These are phyloP conservation scores for Sycon ciliatum DNA, from an alignment of 37 sponge, comb jelly and placozoan genomes.

Conservation along the genomic window DNA sequence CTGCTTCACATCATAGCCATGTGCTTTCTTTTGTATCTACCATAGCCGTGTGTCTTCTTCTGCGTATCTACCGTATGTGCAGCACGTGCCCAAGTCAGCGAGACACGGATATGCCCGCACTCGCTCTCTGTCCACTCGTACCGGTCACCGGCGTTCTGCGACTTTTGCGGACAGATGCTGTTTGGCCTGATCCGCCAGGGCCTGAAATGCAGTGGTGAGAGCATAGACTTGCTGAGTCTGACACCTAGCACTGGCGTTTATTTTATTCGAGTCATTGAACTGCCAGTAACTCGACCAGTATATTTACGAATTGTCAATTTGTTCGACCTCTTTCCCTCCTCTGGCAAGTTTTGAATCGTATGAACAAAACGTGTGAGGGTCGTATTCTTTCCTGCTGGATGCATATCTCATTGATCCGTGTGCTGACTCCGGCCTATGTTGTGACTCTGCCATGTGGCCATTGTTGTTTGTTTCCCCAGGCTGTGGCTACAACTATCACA, in stretches of 20 bases:
- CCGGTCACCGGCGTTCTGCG: conserved; percentile 69
- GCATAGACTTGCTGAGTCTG: too few relatives aligned
- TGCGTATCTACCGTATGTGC: too few relatives aligned
- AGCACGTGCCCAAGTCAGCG: too few relatives aligned
- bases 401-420: not conserved
- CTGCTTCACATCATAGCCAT: too few relatives aligned
- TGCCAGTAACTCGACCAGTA: not conserved
- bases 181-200: conserved; percentile 77
- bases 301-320: not conserved
- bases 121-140: conserved; percentile 69
- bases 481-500: conserved; percentile 77
- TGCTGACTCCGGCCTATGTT: too few relatives aligned
- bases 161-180: conserved; percentile 74
- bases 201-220: conserved; percentile 77
- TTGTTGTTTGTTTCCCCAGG: conserved; percentile 30
- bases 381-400: not conserved
- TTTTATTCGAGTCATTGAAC: too few relatives aligned
- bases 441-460: not conserved
- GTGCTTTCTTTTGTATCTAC: too few relatives aligned
- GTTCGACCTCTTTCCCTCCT: not conserved
- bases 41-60: too few relatives aligned
- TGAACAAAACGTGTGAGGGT: too few relatives aligned
- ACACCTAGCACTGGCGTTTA: too few relatives aligned
- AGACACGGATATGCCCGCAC: conserved; percentile 80
- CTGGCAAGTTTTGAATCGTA: not conserved